Evolutionary conservation across 92 coral and sea anemone genomes (phyloP), one percentile per base, ranked within the genome.

Genomic region (Palythoa heliodiscus): DNA sequence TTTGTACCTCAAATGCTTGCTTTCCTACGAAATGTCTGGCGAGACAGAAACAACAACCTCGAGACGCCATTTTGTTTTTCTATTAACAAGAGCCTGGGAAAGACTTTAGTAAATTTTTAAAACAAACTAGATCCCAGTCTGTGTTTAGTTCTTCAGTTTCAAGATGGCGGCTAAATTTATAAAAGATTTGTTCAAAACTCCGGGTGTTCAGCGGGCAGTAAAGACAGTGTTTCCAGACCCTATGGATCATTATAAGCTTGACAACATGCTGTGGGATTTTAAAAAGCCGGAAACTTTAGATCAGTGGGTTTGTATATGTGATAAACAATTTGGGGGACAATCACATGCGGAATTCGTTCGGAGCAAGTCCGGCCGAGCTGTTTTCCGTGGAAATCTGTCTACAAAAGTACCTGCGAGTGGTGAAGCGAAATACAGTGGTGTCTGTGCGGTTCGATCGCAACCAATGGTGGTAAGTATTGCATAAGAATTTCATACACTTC

Each of bases 391-490:
- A 24, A 80, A 86, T 52, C 85, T 97, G 10, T 95, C 98, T 2
- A 97, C 98, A 7, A 90, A 97, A 55, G 77, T 97, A 11, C 99
- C 98, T 38, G 86, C 73, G 48, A 95, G 88, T 9, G 87, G 94
- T 29, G 92, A 87, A 57, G 96, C 93, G 5, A 96, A 95, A 82
- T 91, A 96, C 85, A 97, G 94, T 82, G 99, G 99, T 24, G 88
- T 97, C 66, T 97, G 99, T 69, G 91, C 98, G 5, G 93, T 97
- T 70, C 86, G 99, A 47, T 93, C 98, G 53, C 96, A 95, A 69
- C 99, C 99, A 61, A 86, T 82, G 88, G 87, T 92, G 92, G 99
- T 96, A 71, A 52, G 78, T 54, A 25, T 35, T n/a, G 11, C 50
- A 43, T 3, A 29, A 29, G 1, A 29, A 29, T 29, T 1, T 29